phyloP scores from a whole-genome alignment of 1,140 invertebrate genomes.

The roundworm (Caenorhabditis elegans) region DNA sequence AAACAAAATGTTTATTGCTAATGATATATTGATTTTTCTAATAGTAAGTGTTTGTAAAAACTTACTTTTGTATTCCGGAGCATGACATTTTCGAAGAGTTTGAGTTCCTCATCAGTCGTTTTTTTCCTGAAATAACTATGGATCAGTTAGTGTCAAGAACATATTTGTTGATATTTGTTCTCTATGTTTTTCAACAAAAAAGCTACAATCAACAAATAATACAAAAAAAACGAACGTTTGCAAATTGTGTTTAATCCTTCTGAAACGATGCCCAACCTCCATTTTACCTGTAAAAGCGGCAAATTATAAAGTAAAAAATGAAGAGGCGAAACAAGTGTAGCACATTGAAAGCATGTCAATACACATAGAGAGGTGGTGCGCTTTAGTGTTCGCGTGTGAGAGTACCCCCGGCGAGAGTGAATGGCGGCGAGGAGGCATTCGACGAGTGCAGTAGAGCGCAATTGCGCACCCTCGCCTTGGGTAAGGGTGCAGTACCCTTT shows the following conservation, averaged over 20 bases:
- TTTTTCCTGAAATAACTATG: constrained; percentile 37
- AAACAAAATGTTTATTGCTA: background rate
- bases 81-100: background rate
- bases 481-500: background rate
- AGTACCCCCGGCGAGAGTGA: background rate
- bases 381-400: constrained; percentile 25
- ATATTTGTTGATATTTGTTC: background rate
- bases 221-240: background rate
- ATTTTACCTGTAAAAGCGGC: constrained; percentile 5
- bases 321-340: constrained; percentile 16
- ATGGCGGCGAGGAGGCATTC: background rate
- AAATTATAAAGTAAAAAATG: constrained; percentile 33
- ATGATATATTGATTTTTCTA: background rate
- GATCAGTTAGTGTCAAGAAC: background rate
- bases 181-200: background rate
- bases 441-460: background rate
- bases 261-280: constrained; percentile 36
- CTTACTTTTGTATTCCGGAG: constrained; percentile 8
- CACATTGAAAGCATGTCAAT: constrained; percentile 24
- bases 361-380: background rate
- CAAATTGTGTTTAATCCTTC: constrained; percentile 31
- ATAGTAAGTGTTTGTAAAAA: too few species aligned
- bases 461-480: background rate
- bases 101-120: constrained; percentile 19
- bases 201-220: background rate